Base-by-base conservation (phyloP, 1,140 invertebrate genomes). In the Dinothrombium tinctorium region DNA sequence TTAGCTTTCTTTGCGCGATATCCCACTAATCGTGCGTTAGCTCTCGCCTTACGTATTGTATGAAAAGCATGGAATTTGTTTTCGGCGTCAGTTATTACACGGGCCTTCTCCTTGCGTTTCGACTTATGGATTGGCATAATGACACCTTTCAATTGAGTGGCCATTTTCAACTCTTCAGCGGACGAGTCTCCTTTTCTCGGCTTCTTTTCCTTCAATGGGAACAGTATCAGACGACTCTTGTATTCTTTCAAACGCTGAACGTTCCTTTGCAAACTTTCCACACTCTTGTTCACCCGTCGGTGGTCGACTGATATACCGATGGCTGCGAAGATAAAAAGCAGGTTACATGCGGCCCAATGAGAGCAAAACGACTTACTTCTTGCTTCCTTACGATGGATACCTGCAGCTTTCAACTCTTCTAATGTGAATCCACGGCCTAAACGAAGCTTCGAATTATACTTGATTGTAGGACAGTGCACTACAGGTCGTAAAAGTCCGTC, bases 161-260 rank as follows among this genome's bases (percentile, higher is more conserved):
- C 89, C 51, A 90, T 53, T 57, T 90, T 92, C 44, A 80, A 67
- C 60, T 96, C 84, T 59, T 95, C 87, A 53, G 74, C 71, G 46
- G 74, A 76, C 37, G 89, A 79, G 66, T 98, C 92, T 52, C 82
- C 83, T 72, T 92, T 86, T 60, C 73, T 74, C 39, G 83, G 71
- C 68, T 92, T 78, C 67, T 80, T 84, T 50, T 75, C 32, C 50
- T 65, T 66, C 38, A 54, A 67, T 54, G 92, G 92, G 84, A 96
- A 98, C 23, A 98, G 63, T 53, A 99, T 95, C 51, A 98, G 65
- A 58, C 90, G 86, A 33, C 11, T 19, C 31, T 21, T 74, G 62
- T 98, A 99, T 58, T 92, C 82, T 60, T 95, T 98, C 33, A 99
- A 62, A 45, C 94, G 68, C 58, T 94, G 83, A 45, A 86, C 76